Evolutionary conservation across 2,888 invertebrate genomes (phyloP).

Genomic region (Rhabditoides inermis): DNA sequence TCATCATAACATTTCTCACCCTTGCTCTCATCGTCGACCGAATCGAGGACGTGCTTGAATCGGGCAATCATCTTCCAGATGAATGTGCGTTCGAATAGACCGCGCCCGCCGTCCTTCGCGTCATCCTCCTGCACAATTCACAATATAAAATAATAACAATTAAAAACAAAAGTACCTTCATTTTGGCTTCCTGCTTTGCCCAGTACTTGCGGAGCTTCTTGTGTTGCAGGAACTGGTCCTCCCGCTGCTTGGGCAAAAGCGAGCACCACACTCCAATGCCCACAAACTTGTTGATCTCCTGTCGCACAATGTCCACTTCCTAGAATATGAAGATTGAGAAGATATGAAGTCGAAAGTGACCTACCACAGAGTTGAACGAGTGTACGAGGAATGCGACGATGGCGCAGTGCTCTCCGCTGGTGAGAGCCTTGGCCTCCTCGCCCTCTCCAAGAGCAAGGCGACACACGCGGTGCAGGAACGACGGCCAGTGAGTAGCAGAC

Average conservation of each 20-base stretch:
- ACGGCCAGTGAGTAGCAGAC: constrained; percentile 49
- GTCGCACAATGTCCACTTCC: constrained; percentile 85
- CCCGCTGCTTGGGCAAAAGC: constrained; percentile 69
- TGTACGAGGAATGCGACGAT: constrained; percentile 85
- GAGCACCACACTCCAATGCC: constrained; percentile 85
- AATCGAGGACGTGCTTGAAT: constrained; percentile 74
- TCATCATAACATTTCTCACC: constrained; percentile 8
- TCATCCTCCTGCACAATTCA: constrained; percentile 12
- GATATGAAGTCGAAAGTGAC: constrained; percentile 11
- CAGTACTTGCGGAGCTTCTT: constrained; percentile 52
- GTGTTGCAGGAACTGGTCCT: constrained; percentile 74
- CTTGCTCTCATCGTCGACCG: constrained; percentile 53
- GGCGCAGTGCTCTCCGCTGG: constrained; percentile 70
- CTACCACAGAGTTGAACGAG: constrained; percentile 83
- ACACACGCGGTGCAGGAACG: constrained; percentile 52
- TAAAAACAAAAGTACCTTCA: not conserved
- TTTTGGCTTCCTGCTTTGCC: constrained; percentile 11
- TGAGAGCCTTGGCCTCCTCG: constrained; percentile 55
- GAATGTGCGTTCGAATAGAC: constrained; percentile 63
- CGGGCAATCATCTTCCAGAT: constrained; percentile 76
- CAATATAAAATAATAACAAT: too few species aligned
- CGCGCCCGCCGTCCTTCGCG: constrained; percentile 1
- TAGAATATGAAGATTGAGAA: constrained; percentile 6
- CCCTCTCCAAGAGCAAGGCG: constrained; percentile 61
- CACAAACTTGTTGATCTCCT: constrained; percentile 80